These are phyloP conservation scores for Drosophila bocqueti DNA, from an alignment of 1,140 invertebrate genomes.

Conservation along the genomic window DNA sequence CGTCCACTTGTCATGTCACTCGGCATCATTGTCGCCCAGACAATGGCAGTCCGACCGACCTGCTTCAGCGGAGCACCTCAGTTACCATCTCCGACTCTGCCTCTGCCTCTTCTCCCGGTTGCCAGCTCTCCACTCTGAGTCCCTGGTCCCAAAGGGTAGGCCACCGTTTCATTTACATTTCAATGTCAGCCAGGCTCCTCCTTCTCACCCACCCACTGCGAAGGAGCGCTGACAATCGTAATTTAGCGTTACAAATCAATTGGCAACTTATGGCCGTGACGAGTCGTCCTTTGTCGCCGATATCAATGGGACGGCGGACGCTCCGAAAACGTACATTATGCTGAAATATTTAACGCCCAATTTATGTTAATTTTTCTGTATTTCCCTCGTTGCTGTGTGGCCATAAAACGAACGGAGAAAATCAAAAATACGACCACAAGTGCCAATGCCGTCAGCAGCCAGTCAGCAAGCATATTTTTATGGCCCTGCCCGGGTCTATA, in stretches of 20 bases:
- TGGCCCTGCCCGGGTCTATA: conserved; percentile 46
- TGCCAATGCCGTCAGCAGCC: conserved; percentile 22
- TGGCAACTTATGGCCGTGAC: conserved; percentile 65
- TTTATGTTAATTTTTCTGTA: conserved; percentile 70
- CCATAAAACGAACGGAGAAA: conserved; percentile 48
- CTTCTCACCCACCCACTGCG: neutral
- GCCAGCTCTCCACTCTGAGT: neutral
- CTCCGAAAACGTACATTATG: conserved; percentile 26
- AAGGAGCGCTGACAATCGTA: conserved; percentile 66
- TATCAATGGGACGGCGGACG: conserved; percentile 22
- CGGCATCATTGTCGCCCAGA: conserved; percentile 74
- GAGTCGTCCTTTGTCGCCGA: conserved; percentile 12
- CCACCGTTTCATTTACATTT: conserved; percentile 77
- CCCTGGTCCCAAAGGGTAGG: conserved; percentile 13
- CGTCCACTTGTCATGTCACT: conserved; percentile 82
- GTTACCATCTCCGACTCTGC: conserved; percentile 11
- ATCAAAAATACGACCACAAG: conserved; percentile 34
- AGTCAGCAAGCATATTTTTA: conserved; percentile 62
- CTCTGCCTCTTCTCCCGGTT: neutral
- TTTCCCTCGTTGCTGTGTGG: conserved; percentile 17
- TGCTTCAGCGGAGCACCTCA: conserved; percentile 24
- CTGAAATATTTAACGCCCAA: conserved; percentile 68
- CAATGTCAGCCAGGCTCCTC: conserved; percentile 49
- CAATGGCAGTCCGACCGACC: conserved; percentile 58
- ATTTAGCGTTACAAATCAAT: conserved; percentile 82